phyloP scores from a whole-genome alignment of 2,797 vertebrate genomes.

The Saxicola maurus region DNA sequence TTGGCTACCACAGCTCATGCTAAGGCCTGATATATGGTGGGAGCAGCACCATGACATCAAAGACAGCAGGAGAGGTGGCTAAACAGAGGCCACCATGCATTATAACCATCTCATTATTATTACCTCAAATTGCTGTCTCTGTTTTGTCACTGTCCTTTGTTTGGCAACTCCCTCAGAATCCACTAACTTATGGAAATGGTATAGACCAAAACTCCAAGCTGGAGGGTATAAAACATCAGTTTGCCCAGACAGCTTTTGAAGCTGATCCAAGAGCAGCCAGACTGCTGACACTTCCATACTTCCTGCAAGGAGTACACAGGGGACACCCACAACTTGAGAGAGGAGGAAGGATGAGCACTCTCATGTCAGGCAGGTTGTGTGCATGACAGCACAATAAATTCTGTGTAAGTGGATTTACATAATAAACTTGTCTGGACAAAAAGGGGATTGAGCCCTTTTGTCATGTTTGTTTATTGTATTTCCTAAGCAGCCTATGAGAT shows the following conservation, averaged over 20 bases:
- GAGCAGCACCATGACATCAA: background rate
- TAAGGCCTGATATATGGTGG: background rate
- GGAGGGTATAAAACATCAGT: background rate
- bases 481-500: background rate
- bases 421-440: background rate
- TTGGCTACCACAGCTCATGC: background rate
- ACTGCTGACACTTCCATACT: background rate
- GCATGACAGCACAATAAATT: background rate
- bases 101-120: background rate
- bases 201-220: background rate
- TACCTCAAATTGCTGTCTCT: background rate
- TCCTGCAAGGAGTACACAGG: background rate
- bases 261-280: background rate
- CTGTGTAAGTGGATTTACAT: background rate
- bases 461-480: background rate
- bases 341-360: background rate
- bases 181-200: background rate
- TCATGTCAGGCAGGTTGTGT: background rate
- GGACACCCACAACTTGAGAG: background rate
- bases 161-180: background rate
- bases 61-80: background rate
- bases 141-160: background rate
- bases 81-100: background rate
- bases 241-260: background rate
- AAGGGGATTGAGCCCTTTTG: background rate